Evolutionary conservation across 2,888 invertebrate species (phyloP).

Genomic region (Cecidostiba fungosa): DNA sequence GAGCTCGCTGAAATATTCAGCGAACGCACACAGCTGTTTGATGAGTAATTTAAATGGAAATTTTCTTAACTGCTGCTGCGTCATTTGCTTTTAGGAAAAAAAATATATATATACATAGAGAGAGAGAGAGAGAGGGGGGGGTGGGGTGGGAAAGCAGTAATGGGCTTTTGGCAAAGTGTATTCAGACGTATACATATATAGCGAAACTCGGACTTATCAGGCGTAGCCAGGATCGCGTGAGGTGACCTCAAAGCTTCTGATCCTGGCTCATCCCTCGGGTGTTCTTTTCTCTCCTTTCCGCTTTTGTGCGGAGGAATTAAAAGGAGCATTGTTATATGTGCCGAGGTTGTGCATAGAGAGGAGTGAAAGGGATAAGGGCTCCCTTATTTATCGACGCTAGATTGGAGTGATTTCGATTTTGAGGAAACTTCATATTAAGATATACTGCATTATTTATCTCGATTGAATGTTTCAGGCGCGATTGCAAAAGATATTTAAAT

Average conservation of each 20-base stretch:
- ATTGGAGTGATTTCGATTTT: too few relatives aligned
- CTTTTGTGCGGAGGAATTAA: neutral
- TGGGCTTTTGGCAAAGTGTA: neutral
- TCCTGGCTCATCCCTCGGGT: neutral
- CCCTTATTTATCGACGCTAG: neutral
- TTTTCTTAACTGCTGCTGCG: neutral
- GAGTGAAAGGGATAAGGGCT: neutral
- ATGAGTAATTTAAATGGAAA: neutral
- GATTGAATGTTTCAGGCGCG: too few relatives aligned
- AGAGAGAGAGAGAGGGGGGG: too few relatives aligned
- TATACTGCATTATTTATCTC: too few relatives aligned
- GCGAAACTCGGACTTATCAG: constrained; percentile 1
- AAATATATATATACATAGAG: too few relatives aligned
- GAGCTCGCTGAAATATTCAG: neutral
- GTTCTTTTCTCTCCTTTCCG: neutral
- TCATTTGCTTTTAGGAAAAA: neutral
- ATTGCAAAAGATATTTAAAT: too few relatives aligned
- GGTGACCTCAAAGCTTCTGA: neutral
- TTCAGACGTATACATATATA: neutral
- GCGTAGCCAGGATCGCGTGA: neutral
- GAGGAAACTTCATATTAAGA: too few relatives aligned
- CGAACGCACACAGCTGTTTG: neutral
- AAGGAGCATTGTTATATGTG: neutral
- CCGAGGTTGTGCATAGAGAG: neutral
- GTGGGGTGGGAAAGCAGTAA: neutral